Evolutionary conservation across 1,140 invertebrate genomes (phyloP).

Genomic region (Dendrolimus punctatus): DNA sequence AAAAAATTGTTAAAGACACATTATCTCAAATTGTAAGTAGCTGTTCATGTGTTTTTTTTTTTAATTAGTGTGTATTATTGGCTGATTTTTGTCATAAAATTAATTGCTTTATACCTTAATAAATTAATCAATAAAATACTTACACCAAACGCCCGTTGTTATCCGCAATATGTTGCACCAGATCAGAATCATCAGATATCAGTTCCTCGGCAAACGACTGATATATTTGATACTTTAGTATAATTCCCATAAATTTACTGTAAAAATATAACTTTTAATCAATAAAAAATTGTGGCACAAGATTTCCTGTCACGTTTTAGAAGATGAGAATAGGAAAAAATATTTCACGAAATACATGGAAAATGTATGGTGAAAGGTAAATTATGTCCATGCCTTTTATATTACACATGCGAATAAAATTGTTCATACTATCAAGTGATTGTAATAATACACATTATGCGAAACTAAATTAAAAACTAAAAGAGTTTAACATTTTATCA

Average conservation of each 20-base stretch:
- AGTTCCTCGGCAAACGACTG: slow-evolving; percentile 62
- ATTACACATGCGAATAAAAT: no score
- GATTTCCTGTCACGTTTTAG: background rate
- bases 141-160: slow-evolving; percentile 50
- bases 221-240: slow-evolving; percentile 62
- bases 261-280: slow-evolving; percentile 18
- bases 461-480: no score
- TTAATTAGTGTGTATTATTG: background rate
- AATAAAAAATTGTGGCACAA: background rate
- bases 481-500: no score
- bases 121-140: slow-evolving; percentile 17
- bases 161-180: slow-evolving; percentile 42
- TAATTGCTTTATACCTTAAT: background rate
- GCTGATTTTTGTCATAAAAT: slow-evolving; percentile 1
- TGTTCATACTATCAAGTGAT: no score
- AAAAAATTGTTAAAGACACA: no score
- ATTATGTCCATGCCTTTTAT: no score
- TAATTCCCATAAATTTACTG: slow-evolving; percentile 59
- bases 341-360: no score
- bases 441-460: no score
- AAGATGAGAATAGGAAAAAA: no score
- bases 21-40: no score
- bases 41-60: background rate
- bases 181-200: slow-evolving; percentile 48
- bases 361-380: no score